Evolutionary conservation across 1,140 invertebrate species (phyloP).

Genomic region (Lordiphosa mommai): DNA sequence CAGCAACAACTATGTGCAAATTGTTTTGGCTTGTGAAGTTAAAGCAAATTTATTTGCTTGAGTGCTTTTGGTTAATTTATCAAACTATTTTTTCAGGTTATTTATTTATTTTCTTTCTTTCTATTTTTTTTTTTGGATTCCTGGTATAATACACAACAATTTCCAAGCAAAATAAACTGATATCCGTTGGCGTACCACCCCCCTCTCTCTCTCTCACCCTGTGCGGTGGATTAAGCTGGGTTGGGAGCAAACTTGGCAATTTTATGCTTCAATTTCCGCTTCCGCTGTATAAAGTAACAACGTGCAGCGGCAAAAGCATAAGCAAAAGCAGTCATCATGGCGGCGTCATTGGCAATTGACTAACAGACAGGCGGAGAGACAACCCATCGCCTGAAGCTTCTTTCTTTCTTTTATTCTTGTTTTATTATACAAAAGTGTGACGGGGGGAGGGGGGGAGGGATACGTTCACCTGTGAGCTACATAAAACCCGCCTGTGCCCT

Average conservation of each 20-base stretch:
- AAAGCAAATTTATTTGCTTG: too few relatives aligned
- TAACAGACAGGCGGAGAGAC: conserved; percentile 11
- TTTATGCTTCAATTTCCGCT: conserved; percentile 77
- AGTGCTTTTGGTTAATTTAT: too few relatives aligned
- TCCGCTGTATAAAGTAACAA: conserved; percentile 33
- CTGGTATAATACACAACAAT: conserved; percentile 34
- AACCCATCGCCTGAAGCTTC: background rate
- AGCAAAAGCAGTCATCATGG: conserved; percentile 25
- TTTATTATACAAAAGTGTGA: background rate
- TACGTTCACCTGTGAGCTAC: conserved; percentile 29
- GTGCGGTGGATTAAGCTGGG: conserved; percentile 1
- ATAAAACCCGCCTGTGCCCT: conserved; percentile 31
- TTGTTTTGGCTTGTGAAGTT: too few relatives aligned
- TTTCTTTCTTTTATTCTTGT: background rate
- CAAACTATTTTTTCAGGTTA: too few relatives aligned
- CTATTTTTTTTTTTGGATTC: background rate
- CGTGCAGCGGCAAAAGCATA: background rate
- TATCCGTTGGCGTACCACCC: conserved; percentile 29
- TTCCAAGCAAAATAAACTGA: conserved; percentile 12
- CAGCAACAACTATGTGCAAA: too few relatives aligned
- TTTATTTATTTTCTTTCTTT: too few relatives aligned
- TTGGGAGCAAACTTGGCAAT: conserved; percentile 57
- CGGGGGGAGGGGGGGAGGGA: background rate
- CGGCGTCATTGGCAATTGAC: conserved; percentile 62
- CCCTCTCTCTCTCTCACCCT: too few relatives aligned